phyloP scores from a whole-genome alignment of 2,797 vertebrate genomes.

The Podarcis lilfordi region DNA sequence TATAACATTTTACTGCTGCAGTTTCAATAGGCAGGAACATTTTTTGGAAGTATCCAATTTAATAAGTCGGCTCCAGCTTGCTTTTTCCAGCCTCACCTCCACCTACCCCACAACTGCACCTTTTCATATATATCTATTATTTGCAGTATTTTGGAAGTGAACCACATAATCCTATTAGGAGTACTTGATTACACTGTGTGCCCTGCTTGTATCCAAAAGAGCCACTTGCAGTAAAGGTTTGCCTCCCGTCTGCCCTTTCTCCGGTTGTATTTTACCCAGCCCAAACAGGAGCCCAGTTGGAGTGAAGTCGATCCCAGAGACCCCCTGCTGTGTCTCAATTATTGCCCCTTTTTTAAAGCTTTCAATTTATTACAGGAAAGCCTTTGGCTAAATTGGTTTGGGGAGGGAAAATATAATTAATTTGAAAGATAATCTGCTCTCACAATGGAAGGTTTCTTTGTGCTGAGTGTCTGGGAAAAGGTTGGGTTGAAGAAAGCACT shows the following conservation, averaged over 20 bases:
- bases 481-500: constrained; percentile 8
- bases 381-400: constrained; percentile 33
- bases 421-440: constrained; percentile 65
- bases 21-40: constrained; percentile 61
- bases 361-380: constrained; percentile 52
- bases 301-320: neutral
- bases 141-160: constrained; percentile 56
- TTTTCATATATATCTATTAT: constrained; percentile 29
- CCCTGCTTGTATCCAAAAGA: constrained; percentile 60
- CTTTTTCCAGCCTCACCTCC: constrained; percentile 52
- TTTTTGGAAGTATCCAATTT: constrained; percentile 67
- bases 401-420: constrained; percentile 54
- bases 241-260: constrained; percentile 18
- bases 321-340: constrained; percentile 25
- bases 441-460: constrained; percentile 44
- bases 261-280: neutral
- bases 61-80: constrained; percentile 54
- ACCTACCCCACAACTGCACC: neutral
- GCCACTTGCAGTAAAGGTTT: constrained; percentile 32
- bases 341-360: constrained; percentile 43
- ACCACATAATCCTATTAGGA: constrained; percentile 70
- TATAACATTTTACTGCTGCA: constrained; percentile 68
- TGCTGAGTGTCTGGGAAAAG: constrained; percentile 47
- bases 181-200: constrained; percentile 58
- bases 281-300: neutral